A percentile compares a stretch with the other conserved stretches of the same genome.
These are phyloP conservation scores for Megalurothrips usitatus DNA, from an alignment of 2,888 invertebrate species.

Conservation along the genomic window DNA sequence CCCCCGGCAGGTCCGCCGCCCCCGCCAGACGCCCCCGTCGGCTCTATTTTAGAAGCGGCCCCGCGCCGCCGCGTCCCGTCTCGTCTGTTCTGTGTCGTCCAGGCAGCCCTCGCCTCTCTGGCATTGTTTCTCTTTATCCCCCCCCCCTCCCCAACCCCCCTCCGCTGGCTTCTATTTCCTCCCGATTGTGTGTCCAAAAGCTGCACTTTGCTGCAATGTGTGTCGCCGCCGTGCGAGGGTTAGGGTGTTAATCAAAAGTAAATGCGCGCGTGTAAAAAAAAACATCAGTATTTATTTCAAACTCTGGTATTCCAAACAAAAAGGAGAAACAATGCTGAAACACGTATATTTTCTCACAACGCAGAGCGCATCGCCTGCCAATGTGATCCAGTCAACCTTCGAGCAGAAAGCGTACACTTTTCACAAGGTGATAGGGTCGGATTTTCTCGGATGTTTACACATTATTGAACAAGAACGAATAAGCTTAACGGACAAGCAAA, in stretches of 20 bases:
- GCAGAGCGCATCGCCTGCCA: too few relatives aligned
- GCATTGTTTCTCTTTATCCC: neutral
- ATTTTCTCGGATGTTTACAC: too few relatives aligned
- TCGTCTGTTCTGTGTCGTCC: too few relatives aligned
- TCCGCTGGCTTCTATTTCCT: neutral
- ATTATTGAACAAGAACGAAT: too few relatives aligned
- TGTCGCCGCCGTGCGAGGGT: neutral
- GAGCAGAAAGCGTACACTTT: too few relatives aligned
- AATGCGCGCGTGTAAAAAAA: neutral
- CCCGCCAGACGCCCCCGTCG: neutral
- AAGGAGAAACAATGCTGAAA: neutral
- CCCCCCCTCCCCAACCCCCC: neutral
- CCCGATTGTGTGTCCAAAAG: neutral
- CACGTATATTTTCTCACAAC: too few relatives aligned
- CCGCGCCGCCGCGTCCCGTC: neutral
- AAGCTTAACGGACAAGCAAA: neutral
- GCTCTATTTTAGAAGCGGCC: neutral
- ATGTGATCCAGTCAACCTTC: too few relatives aligned
- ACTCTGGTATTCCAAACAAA: neutral
- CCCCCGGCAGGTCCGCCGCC: neutral
- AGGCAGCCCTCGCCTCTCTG: neutral
- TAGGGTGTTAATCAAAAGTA: neutral
- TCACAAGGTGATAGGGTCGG: too few relatives aligned
- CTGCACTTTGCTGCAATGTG: too few relatives aligned
- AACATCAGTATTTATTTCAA: neutral